A percentile compares a stretch with the other conserved stretches of the same genome.
Conservation (phyloP, 2,113 vertebrate species). For the Etia nguti region DNA sequence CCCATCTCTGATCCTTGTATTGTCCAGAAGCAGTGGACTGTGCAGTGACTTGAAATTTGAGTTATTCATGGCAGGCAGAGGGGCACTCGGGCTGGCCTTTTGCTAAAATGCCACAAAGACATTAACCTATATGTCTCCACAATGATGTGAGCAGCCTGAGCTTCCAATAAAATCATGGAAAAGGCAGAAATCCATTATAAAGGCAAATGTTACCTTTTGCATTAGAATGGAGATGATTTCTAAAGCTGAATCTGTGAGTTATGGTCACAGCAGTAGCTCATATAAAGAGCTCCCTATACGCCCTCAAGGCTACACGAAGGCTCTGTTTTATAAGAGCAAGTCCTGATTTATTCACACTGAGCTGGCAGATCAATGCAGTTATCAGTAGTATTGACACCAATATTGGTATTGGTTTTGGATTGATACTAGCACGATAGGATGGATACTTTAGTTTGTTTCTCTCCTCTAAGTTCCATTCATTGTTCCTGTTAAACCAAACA, state of each 20-base stretch:
- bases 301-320: constrained; percentile 16
- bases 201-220: constrained; percentile 80
- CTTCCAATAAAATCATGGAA: constrained; percentile 64
- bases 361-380: not conserved
- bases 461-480: not conserved
- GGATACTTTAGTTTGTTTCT: not conserved
- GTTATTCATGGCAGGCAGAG: constrained; percentile 62
- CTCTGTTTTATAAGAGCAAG: not conserved
- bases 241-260: constrained; percentile 45
- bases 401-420: not conserved
- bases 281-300: constrained; percentile 23
- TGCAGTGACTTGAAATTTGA: constrained; percentile 41
- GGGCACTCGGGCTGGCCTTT: constrained; percentile 70
- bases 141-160: constrained; percentile 55
- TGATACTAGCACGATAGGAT: not conserved
- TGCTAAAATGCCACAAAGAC: constrained; percentile 75
- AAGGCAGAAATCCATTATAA: constrained; percentile 67
- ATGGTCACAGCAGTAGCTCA: constrained; percentile 19
- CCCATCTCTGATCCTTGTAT: not conserved
- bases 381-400: not conserved
- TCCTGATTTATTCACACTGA: not conserved
- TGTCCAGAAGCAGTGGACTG: not conserved
- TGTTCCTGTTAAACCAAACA: not conserved
- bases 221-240: constrained; percentile 61
- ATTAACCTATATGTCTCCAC: constrained; percentile 74